Evolutionary conservation across 2,113 vertebrate species (phyloP), one percentile per base, ranked within the genome.

Genomic region (Cinclus cinclus): DNA sequence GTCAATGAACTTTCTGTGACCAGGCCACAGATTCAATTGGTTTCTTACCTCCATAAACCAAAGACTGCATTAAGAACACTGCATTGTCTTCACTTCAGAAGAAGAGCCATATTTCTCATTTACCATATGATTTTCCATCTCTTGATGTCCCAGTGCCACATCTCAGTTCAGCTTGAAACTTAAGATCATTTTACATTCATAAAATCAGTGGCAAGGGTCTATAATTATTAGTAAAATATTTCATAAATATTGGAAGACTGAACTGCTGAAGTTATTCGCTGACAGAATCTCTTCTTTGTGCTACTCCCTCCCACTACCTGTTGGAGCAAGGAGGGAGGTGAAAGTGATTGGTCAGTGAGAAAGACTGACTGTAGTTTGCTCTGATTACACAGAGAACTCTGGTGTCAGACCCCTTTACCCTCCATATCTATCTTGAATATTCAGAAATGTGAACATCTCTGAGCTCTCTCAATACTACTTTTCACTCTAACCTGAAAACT

Each of bases 251-350:
- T 42, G 3, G 11, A 62, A 74, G n/a, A 14, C 27, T 39, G 62
- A 85, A 58, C 46, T 62, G 27, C 14, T 73, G 65, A 84, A 71
- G 14, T 52, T 7, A 2, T 8, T 79, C 64, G 7, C 9, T 84
- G 44, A 50, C 39, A 87, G 22, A 69, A 59, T 19, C 22, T 67
- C 7, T 18, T 85, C 49, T 62, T 75, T 5, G 11, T 33, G 23
- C 3, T 41, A 14, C 23, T 76, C 39, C 15, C 7, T 88, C 28
- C 19, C 9, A 10, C 4, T 0, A 0, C 6, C 3, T 30, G 5
- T 21, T 63, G 14, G 52, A 50, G 6, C 10, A 33, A 13, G 6
- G 9, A 64, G 9, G 7, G 37, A 65, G 10, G 42, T 42, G 22
- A 15, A 63, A 90, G 23, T 11, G 20, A 59, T 16, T 10, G 21